These are phyloP conservation scores for Tokudaia muenninki DNA, from an alignment of 2,797 vertebrate species.

Conservation along the genomic window DNA sequence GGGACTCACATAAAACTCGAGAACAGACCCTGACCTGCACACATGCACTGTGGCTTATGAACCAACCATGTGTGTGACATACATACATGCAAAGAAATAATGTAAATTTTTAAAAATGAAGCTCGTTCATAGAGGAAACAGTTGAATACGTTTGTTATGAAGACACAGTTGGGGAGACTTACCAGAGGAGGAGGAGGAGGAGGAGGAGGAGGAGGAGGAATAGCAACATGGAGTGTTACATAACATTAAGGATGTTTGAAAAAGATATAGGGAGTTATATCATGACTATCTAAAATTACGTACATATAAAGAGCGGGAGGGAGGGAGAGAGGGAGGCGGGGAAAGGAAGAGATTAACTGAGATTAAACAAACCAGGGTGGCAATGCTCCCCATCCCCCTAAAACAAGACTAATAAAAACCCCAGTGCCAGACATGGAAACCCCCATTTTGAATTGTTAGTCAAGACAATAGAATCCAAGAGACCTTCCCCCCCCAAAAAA, in stretches of 20 bases:
- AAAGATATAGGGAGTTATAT: not conserved
- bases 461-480: not conserved
- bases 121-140: not conserved
- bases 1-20: not conserved
- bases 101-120: not conserved
- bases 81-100: not conserved
- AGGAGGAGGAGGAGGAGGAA: too few relatives aligned
- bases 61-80: too few relatives aligned
- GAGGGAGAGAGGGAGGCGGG: not conserved
- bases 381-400: too few relatives aligned
- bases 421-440: not conserved
- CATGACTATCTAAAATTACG: not conserved
- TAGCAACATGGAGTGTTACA: not conserved
- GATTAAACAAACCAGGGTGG: not conserved
- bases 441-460: not conserved
- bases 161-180: not conserved
- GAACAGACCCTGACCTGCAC: not conserved
- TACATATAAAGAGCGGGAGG: not conserved
- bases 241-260: not conserved
- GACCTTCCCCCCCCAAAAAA: too few relatives aligned
- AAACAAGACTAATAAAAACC: not conserved
- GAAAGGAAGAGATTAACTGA: not conserved
- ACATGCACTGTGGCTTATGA: not conserved
- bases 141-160: not conserved
- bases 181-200: not conserved